Conservation (phyloP, 1,140 invertebrate species). For the Drepana arcuata region DNA sequence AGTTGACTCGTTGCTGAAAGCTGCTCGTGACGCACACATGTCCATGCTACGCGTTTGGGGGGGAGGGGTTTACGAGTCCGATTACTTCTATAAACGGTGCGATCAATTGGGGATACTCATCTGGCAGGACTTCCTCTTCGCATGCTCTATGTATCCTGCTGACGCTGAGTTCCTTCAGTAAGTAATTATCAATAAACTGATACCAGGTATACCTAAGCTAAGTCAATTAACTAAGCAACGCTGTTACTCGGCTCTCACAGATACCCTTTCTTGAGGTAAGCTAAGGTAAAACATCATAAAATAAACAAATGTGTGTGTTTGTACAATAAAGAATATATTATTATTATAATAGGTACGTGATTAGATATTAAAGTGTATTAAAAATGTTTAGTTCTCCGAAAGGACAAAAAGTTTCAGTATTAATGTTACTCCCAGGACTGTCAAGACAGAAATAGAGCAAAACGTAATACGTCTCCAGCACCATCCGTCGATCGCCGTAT, state of each 20-base stretch:
- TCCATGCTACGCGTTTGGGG: slow-evolving; percentile 98
- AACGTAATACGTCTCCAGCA: slow-evolving; percentile 89
- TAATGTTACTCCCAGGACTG: slow-evolving; percentile 72
- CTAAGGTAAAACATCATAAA: too few relatives aligned
- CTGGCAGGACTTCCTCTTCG: slow-evolving; percentile 98
- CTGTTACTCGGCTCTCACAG: too few relatives aligned
- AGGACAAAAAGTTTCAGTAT: too few relatives aligned
- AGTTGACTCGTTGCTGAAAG: slow-evolving; percentile 77
- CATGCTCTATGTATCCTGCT: slow-evolving; percentile 95
- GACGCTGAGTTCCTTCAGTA: slow-evolving; percentile 79
- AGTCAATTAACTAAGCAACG: too few relatives aligned
- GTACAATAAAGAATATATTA: too few relatives aligned
- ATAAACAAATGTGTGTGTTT: too few relatives aligned
- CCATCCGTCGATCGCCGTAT: slow-evolving; percentile 91
- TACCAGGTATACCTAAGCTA: too few relatives aligned
- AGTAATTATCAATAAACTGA: too few relatives aligned
- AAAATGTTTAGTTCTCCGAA: too few relatives aligned
- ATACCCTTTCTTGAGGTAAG: too few relatives aligned
- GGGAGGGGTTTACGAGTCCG: slow-evolving; percentile 95
- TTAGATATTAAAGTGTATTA: too few relatives aligned
- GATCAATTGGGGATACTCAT: slow-evolving; percentile 87
- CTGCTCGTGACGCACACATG: slow-evolving; percentile 87
- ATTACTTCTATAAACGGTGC: slow-evolving; percentile 91
- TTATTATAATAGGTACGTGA: too few relatives aligned
- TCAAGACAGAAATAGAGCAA: slow-evolving; percentile 85